Percentiles rank a stretch among this genome's conserved stretches.
phyloP scores from a whole-genome alignment of 2,797 vertebrate genomes.

The Antennarius maculatus region DNA sequence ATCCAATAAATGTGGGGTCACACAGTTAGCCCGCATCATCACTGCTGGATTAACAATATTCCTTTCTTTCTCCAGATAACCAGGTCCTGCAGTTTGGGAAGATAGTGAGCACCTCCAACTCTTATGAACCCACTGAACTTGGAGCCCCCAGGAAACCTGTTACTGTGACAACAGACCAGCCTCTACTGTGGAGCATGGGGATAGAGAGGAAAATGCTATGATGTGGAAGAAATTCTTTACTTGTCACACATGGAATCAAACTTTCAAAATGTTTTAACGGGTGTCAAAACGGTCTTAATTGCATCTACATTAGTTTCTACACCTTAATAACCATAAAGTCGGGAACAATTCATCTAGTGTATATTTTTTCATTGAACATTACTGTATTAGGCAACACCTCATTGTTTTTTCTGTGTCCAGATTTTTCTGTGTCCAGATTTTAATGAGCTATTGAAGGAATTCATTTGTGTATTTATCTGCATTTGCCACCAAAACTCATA shows the following conservation, averaged over 20 bases:
- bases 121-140: slow-evolving; percentile 69
- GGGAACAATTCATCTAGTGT: no score
- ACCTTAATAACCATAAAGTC: no score
- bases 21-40: no score
- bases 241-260: background rate
- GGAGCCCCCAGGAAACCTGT: slow-evolving; percentile 68
- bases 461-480: background rate
- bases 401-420: background rate
- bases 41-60: background rate
- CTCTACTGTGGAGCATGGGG: slow-evolving; percentile 84
- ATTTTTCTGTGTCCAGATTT: no score
- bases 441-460: background rate
- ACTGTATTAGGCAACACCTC: background rate
- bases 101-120: slow-evolving; percentile 84
- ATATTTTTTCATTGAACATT: background rate
- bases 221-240: background rate
- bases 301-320: no score
- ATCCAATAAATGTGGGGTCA: no score
- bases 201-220: slow-evolving; percentile 48
- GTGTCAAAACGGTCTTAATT: background rate
- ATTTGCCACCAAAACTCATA: background rate
- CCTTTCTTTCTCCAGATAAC: slow-evolving; percentile 69
- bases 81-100: slow-evolving; percentile 80
- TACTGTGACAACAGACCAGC: slow-evolving; percentile 76
- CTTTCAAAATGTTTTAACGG: background rate